phyloP scores from a whole-genome alignment of 2,113 vertebrate genomes.

The Maccullochella peelii region DNA sequence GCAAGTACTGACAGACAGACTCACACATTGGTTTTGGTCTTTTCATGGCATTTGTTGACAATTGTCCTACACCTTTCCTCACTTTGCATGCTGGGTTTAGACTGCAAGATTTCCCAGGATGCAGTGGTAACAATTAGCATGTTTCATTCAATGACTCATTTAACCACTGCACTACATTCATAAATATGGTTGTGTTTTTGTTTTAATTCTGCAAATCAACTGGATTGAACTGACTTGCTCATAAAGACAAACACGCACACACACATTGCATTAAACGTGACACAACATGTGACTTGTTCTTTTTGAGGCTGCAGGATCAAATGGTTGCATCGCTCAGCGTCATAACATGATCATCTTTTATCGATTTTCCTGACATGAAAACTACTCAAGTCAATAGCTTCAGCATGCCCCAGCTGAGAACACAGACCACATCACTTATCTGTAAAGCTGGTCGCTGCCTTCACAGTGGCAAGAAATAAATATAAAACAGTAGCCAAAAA shows the following conservation, averaged over 20 bases:
- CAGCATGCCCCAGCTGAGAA: constrained; percentile 63
- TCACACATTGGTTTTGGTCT: too few relatives aligned
- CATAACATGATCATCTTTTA: constrained; percentile 53
- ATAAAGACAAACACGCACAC: neutral
- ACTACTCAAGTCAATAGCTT: constrained; percentile 65
- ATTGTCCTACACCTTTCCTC: too few relatives aligned
- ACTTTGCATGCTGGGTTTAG: neutral
- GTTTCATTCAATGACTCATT: constrained; percentile 3
- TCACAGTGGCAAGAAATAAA: constrained; percentile 51
- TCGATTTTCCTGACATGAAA: constrained; percentile 64
- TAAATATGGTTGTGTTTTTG: neutral
- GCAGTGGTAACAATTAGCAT: neutral
- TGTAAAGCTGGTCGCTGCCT: constrained; percentile 39
- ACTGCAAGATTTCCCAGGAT: constrained; percentile 8
- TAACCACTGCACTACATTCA: neutral
- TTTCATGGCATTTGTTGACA: too few relatives aligned
- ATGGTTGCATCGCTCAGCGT: constrained; percentile 26
- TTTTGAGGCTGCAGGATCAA: constrained; percentile 14
- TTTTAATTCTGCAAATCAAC: neutral
- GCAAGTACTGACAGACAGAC: too few relatives aligned
- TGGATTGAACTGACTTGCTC: neutral
- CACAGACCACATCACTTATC: constrained; percentile 38
- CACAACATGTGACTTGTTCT: constrained; percentile 26
- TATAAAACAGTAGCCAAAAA: constrained; percentile 44
- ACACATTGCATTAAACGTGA: constrained; percentile 32